Conservation (phyloP, 2,113 vertebrate species). For the Neotragus pygmaeus region DNA sequence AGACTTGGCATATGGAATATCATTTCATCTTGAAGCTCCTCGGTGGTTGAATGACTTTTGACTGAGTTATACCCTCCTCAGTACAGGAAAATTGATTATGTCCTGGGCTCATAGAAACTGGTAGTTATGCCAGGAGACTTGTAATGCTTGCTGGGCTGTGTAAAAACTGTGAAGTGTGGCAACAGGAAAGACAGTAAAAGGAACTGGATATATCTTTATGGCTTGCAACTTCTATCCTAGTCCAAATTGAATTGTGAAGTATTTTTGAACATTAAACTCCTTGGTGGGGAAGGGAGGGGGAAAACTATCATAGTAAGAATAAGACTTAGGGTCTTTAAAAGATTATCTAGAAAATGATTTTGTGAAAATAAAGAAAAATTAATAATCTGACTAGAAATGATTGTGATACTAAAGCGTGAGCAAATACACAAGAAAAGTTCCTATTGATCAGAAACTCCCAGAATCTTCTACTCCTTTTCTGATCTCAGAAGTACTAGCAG, state of each 20-base stretch:
- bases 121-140: neutral
- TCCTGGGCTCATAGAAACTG: constrained; percentile 3
- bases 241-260: constrained; percentile 50
- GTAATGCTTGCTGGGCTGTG: neutral
- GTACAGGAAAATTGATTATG: constrained; percentile 26
- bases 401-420: neutral
- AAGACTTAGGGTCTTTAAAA: constrained; percentile 50
- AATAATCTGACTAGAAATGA: neutral
- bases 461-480: neutral
- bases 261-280: constrained; percentile 49
- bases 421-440: neutral
- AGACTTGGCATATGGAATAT: neutral
- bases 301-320: constrained; percentile 31
- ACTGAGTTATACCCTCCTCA: neutral
- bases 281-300: neutral
- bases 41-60: neutral
- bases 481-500: neutral
- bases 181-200: constrained; percentile 4
- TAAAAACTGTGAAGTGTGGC: constrained; percentile 51
- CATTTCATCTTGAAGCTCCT: neutral
- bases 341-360: neutral
- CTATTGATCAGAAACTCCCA: neutral
- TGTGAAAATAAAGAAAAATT: constrained; percentile 46
- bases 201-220: constrained; percentile 52
- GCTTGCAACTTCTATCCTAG: constrained; percentile 36